Evolutionary conservation across 2,888 invertebrate genomes (phyloP).

Genomic region (Ophraella communa): DNA sequence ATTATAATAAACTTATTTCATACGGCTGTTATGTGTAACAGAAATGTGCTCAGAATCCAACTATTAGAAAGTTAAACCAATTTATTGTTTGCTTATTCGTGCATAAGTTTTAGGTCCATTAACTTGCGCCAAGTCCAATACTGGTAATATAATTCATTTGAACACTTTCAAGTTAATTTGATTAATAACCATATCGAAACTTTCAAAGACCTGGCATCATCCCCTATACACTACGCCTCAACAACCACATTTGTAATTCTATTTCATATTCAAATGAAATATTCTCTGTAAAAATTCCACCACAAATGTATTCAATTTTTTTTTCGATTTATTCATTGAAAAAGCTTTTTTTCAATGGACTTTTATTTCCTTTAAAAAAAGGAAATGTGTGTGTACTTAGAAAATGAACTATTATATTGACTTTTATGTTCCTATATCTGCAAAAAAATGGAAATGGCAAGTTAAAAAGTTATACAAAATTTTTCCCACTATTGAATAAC

Average conservation of each 20-base stretch:
- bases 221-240: background rate
- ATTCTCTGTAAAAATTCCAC: constrained; percentile 25
- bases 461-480: background rate
- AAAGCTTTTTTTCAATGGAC: constrained; percentile 13
- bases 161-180: too few species aligned
- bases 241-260: constrained; percentile 29
- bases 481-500: background rate
- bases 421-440: background rate
- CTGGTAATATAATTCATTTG: too few species aligned
- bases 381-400: background rate
- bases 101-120: too few species aligned
- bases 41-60: too few species aligned
- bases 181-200: too few species aligned
- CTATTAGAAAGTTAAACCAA: too few species aligned
- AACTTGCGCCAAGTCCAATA: too few species aligned
- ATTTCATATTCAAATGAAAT: constrained; percentile 28
- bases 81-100: too few species aligned
- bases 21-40: too few species aligned
- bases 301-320: constrained; percentile 11
- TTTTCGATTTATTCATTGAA: constrained; percentile 3
- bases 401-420: constrained; percentile 1
- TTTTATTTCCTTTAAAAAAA: constrained; percentile 7
- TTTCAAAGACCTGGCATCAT: background rate
- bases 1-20: too few species aligned
- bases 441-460: background rate